Evolutionary conservation across 2,113 vertebrate genomes (phyloP).

Genomic region (Hucho hucho): DNA sequence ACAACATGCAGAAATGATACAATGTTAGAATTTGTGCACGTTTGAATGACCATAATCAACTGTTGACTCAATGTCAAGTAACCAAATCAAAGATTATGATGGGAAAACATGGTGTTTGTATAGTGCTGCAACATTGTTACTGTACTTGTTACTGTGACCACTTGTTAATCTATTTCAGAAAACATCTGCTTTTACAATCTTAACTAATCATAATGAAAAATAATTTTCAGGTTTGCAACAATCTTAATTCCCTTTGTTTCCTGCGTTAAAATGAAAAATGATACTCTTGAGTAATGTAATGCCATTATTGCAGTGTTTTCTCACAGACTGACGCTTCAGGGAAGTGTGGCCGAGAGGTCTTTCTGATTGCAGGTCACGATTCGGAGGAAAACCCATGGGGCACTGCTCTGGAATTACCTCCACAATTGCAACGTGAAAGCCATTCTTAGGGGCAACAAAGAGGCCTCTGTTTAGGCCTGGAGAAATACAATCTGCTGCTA

Average conservation of each 20-base stretch:
- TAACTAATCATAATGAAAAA: too few relatives aligned
- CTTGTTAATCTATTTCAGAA: too few relatives aligned
- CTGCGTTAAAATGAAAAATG: not conserved
- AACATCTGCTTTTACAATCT: too few relatives aligned
- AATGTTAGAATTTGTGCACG: too few relatives aligned
- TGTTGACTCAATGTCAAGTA: too few relatives aligned
- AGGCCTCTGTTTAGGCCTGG: slow-evolving; percentile 66
- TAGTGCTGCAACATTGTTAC: too few relatives aligned
- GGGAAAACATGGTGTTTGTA: too few relatives aligned
- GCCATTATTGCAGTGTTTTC: slow-evolving; percentile 23
- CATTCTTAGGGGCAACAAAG: slow-evolving; percentile 72
- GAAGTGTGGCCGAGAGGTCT: slow-evolving; percentile 46
- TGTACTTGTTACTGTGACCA: too few relatives aligned
- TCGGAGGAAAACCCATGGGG: slow-evolving; percentile 39
- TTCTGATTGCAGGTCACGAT: slow-evolving; percentile 57
- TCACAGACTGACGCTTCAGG: slow-evolving; percentile 21
- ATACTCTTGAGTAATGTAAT: slow-evolving; percentile 33
- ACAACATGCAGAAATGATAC: too few relatives aligned
- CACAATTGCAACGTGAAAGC: slow-evolving; percentile 67
- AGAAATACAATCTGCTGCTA: slow-evolving; percentile 73
- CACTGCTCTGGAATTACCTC: slow-evolving; percentile 61
- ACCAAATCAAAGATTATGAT: too few relatives aligned
- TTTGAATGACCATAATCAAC: too few relatives aligned
- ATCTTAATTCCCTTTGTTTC: not conserved
- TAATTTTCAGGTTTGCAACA: too few relatives aligned